A percentile compares a stretch with the other conserved stretches of the same genome.
These are phyloP conservation scores for Falco peregrinus DNA, from an alignment of 2,797 vertebrate species.

Conservation along the genomic window DNA sequence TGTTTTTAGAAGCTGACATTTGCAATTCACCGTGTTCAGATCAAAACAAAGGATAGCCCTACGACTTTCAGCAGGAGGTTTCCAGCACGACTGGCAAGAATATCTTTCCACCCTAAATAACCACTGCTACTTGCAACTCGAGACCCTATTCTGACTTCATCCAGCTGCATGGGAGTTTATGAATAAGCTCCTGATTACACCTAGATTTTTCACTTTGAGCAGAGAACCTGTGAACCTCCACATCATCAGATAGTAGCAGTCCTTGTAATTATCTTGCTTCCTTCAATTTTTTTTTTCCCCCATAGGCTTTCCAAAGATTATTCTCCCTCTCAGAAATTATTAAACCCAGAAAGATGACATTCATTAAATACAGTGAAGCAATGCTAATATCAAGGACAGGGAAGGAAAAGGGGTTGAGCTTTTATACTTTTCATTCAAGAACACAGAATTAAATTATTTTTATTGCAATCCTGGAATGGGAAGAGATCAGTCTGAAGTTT, in stretches of 20 bases:
- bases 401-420: background rate
- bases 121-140: background rate
- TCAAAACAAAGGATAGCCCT: background rate
- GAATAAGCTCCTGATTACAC: background rate
- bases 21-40: conserved; percentile 25
- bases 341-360: conserved; percentile 14
- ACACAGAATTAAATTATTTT: conserved; percentile 2
- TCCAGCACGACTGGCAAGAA: background rate
- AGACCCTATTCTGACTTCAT: background rate
- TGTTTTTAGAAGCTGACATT: conserved; percentile 22
- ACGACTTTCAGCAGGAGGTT: background rate
- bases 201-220: background rate
- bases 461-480: background rate
- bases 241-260: background rate
- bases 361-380: conserved; percentile 27
- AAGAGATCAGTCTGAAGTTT: background rate
- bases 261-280: conserved; percentile 51
- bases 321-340: conserved; percentile 19
- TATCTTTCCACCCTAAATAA: background rate
- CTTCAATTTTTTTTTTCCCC: background rate
- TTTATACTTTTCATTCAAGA: conserved; percentile 15
- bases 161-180: background rate
- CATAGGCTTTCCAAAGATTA: conserved; percentile 29
- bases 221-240: background rate
- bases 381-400: conserved; percentile 16